phyloP scores from a whole-genome alignment of 2,888 invertebrate genomes.

The Platycheirus rosarum region DNA sequence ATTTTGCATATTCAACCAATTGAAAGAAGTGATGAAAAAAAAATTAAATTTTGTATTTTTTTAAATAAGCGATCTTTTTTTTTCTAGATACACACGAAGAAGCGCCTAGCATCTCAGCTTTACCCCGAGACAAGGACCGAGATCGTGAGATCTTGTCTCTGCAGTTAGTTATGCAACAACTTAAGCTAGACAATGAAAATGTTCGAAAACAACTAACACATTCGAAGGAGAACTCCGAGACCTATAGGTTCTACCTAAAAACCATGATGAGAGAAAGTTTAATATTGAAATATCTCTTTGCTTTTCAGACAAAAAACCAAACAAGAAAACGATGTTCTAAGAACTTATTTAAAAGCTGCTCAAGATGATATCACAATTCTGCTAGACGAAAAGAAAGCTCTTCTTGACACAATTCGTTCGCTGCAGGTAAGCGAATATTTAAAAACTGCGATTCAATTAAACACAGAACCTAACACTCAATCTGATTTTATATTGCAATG shows the following conservation, averaged over 20 bases:
- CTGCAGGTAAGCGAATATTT: slow-evolving; percentile 84
- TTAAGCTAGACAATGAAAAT: slow-evolving; percentile 86
- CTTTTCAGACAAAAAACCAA: slow-evolving; percentile 80
- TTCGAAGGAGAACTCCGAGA: slow-evolving; percentile 84
- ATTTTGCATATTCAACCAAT: slow-evolving; percentile 88
- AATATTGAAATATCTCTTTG: background rate
- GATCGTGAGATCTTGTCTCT: slow-evolving; percentile 83
- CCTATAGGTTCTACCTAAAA: slow-evolving; percentile 82
- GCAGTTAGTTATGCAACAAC: slow-evolving; percentile 83
- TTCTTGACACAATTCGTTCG: slow-evolving; percentile 87
- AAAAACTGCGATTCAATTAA: slow-evolving; percentile 18
- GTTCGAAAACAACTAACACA: slow-evolving; percentile 85
- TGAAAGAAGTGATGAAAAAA: slow-evolving; percentile 37
- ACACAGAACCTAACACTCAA: slow-evolving; percentile 62
- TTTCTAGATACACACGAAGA: slow-evolving; percentile 29
- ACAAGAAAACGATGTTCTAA: slow-evolving; percentile 86
- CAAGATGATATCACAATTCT: slow-evolving; percentile 89
- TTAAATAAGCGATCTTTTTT: background rate
- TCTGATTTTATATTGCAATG: slow-evolving; percentile 63
- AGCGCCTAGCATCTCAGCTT: slow-evolving; percentile 9
- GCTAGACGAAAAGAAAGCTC: slow-evolving; percentile 88
- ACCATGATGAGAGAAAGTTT: background rate
- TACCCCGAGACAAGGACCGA: slow-evolving; percentile 78
- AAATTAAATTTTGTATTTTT: background rate
- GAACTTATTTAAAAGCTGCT: slow-evolving; percentile 86